A percentile compares a stretch with the other conserved stretches of the same genome.
Conservation (phyloP, 53 echinoderm and acorn worm genomes). For the Pentamera pediparva region DNA sequence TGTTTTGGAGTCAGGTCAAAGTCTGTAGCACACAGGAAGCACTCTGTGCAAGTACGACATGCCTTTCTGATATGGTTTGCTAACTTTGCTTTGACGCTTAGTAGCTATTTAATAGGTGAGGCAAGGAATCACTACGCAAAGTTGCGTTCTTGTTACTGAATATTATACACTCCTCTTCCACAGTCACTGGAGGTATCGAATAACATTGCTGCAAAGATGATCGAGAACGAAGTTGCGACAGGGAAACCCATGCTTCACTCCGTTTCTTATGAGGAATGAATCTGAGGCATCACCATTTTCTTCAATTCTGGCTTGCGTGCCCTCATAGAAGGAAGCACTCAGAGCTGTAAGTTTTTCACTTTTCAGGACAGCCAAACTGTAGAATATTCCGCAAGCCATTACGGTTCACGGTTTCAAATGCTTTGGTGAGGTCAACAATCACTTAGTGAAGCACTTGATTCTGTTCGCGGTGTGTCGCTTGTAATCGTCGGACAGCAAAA, state of each 20-base stretch:
- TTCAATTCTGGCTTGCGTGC: constrained; percentile 19
- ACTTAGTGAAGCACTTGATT: constrained; percentile 16
- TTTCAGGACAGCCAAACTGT: background rate
- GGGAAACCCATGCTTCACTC: constrained; percentile 19
- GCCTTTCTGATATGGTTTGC: too few relatives aligned
- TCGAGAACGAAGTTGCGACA: constrained; percentile 13
- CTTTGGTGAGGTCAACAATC: constrained; percentile 34
- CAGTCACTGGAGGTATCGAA: too few relatives aligned
- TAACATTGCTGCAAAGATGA: constrained; percentile 17
- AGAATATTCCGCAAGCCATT: constrained; percentile 22
- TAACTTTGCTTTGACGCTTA: too few relatives aligned
- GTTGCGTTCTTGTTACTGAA: constrained; percentile 23
- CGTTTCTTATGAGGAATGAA: constrained; percentile 12
- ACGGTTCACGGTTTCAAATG: constrained; percentile 25
- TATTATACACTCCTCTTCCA: constrained; percentile 12
- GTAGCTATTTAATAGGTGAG: too few relatives aligned
- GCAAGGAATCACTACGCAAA: too few relatives aligned
- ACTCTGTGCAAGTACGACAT: too few relatives aligned
- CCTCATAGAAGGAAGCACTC: constrained; percentile 22
- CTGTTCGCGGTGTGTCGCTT: background rate
- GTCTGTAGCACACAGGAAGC: too few relatives aligned
- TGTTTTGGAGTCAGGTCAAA: too few relatives aligned
- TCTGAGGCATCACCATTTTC: too few relatives aligned
- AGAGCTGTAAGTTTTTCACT: constrained; percentile 9
- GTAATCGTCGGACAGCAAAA: constrained; percentile 6